Percentiles rank a stretch among this genome's conserved stretches.
These are phyloP conservation scores for Drosophila repleta DNA, from an alignment of 1,140 invertebrate genomes.

Conservation along the genomic window DNA sequence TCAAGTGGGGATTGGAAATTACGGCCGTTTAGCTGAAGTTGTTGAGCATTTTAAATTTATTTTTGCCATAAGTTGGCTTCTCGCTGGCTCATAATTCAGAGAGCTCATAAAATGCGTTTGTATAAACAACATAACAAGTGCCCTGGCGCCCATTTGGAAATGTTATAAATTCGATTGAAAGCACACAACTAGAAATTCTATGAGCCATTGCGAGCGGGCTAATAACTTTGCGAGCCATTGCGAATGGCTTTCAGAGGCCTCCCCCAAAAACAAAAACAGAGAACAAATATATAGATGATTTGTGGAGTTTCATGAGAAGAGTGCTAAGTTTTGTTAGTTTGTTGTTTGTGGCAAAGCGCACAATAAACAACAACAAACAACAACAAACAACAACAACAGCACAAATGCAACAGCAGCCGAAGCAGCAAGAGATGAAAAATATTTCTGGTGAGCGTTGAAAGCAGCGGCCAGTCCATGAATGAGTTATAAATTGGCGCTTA, in stretches of 20 bases:
- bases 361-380: constrained; percentile 1
- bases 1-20: no score
- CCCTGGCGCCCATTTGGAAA: constrained; percentile 23
- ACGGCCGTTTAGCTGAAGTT: constrained; percentile 8
- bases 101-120: constrained; percentile 31
- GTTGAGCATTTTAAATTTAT: constrained; percentile 20
- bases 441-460: constrained; percentile 74
- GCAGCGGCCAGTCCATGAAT: constrained; percentile 61
- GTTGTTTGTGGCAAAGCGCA: constrained; percentile 19
- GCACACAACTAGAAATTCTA: constrained; percentile 60
- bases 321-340: constrained; percentile 46
- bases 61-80: not conserved
- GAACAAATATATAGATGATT: constrained; percentile 6
- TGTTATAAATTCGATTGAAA: constrained; percentile 67
- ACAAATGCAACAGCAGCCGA: constrained; percentile 23
- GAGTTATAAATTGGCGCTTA: constrained; percentile 80
- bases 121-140: constrained; percentile 39
- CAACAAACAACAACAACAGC: not conserved
- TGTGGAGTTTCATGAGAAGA: constrained; percentile 42
- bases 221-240: constrained; percentile 66
- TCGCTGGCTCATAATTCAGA: constrained; percentile 26
- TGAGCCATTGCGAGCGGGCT: constrained; percentile 57
- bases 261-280: not conserved
- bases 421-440: constrained; percentile 68
- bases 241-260: constrained; percentile 35